Conservation (phyloP, 2,113 vertebrate genomes). For the Furnarius figulus region DNA sequence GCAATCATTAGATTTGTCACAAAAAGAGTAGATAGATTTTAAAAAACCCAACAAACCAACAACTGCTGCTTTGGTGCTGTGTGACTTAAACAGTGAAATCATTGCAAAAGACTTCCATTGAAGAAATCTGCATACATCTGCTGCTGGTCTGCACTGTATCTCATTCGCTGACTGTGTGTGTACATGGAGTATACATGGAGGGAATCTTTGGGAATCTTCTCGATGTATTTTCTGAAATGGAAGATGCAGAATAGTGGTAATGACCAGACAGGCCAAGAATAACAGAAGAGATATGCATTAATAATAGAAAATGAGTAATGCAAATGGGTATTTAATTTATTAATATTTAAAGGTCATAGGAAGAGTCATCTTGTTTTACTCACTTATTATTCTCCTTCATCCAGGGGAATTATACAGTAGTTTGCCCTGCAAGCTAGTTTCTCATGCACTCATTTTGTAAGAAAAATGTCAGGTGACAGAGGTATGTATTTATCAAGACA, state of each 20-base stretch:
- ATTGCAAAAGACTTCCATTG: background rate
- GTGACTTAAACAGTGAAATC: constrained; percentile 26
- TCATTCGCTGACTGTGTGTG: background rate
- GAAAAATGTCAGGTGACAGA: background rate
- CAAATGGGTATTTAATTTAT: constrained; percentile 27
- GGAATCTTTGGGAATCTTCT: background rate
- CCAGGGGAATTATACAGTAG: background rate
- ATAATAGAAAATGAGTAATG: constrained; percentile 31
- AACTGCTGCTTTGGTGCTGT: constrained; percentile 2
- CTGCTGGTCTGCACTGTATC: background rate
- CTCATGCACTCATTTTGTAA: background rate
- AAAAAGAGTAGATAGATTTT: constrained; percentile 41
- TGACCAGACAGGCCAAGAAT: background rate
- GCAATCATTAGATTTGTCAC: constrained; percentile 37
- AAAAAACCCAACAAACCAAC: background rate
- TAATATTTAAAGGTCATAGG: constrained; percentile 38
- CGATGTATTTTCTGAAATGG: background rate
- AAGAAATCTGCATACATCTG: background rate
- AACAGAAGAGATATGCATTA: constrained; percentile 9
- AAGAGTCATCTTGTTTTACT: constrained; percentile 36
- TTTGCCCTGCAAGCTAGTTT: background rate
- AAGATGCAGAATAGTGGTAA: background rate
- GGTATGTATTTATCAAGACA: background rate
- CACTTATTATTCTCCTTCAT: constrained; percentile 17
- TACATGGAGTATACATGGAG: background rate